These are phyloP conservation scores for Dynastes maya DNA, from an alignment of 2,888 invertebrate species.

Conservation along the genomic window DNA sequence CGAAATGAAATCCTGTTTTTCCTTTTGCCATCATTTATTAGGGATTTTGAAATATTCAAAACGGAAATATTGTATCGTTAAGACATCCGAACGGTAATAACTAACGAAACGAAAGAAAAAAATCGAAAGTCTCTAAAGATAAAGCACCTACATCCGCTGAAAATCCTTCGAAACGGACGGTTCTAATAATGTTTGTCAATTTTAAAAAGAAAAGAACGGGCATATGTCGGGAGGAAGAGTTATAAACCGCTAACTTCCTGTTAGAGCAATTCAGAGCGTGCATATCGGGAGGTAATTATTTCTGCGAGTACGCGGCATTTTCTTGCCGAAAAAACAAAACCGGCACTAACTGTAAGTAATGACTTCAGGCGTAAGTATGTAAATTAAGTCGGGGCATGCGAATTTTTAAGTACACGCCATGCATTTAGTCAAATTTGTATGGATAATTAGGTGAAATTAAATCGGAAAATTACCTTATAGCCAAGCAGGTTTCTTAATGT, in stretches of 20 bases:
- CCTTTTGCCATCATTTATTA: slow-evolving; percentile 11
- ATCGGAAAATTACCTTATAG: too few species aligned
- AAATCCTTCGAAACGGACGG: slow-evolving; percentile 13
- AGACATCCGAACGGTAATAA: slow-evolving; percentile 8
- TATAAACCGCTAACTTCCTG: slow-evolving; percentile 42
- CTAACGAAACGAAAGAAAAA: background rate
- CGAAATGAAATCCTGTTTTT: background rate
- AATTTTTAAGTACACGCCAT: background rate
- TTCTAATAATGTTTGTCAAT: slow-evolving; percentile 28
- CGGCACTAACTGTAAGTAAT: background rate
- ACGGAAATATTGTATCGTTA: slow-evolving; percentile 26
- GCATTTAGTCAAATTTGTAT: too few species aligned
- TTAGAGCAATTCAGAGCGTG: slow-evolving; percentile 13
- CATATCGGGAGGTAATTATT: slow-evolving; percentile 14
- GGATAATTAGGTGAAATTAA: too few species aligned
- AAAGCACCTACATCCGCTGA: slow-evolving; percentile 26
- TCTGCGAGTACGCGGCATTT: slow-evolving; percentile 5
- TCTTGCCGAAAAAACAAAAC: slow-evolving; percentile 15
- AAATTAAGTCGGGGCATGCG: slow-evolving; percentile 9
- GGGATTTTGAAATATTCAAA: slow-evolving; percentile 12
- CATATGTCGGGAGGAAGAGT: slow-evolving; percentile 18
- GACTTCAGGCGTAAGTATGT: background rate
- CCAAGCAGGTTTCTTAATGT: too few species aligned
- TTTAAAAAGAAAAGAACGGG: slow-evolving; percentile 23
- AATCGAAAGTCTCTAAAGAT: slow-evolving; percentile 19